These are phyloP conservation scores for Arbacia lixula DNA, from an alignment of 53 echinoderm and acorn worm species.

Conservation along the genomic window DNA sequence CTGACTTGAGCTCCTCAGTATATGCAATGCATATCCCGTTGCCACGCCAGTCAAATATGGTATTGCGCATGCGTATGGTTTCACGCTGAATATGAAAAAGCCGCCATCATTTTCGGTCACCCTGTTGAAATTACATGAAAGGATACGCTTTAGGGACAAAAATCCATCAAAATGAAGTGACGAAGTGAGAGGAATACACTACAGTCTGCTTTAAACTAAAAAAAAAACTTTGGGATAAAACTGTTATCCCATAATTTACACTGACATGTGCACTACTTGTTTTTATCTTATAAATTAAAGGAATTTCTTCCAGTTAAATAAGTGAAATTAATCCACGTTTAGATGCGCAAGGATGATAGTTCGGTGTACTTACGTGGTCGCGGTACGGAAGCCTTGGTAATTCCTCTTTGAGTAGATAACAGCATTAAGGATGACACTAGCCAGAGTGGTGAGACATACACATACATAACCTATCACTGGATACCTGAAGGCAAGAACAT, in stretches of 20 bases:
- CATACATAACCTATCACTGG: not conserved
- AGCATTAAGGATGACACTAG: not conserved
- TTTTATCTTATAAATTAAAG: no score
- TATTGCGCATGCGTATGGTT: constrained; percentile 37
- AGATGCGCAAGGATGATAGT: not conserved
- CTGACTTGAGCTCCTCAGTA: not conserved
- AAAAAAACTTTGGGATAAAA: not conserved
- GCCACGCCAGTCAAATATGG: constrained; percentile 21
- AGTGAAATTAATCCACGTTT: not conserved
- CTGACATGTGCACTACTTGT: no score
- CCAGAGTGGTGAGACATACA: not conserved
- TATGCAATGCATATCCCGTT: constrained; percentile 28
- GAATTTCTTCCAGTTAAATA: no score
- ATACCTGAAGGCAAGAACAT: not conserved
- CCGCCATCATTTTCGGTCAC: not conserved
- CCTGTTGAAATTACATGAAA: not conserved
- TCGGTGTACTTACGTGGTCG: not conserved
- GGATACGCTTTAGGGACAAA: not conserved
- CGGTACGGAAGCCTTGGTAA: not conserved
- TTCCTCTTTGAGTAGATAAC: not conserved
- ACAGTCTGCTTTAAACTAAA: not conserved
- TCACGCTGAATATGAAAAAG: constrained; percentile 23
- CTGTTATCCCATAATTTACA: not conserved
- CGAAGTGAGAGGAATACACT: no score
- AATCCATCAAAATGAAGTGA: no score